Evolutionary conservation across 2,888 invertebrate species (phyloP).

Genomic region (Cremastinae sp.): DNA sequence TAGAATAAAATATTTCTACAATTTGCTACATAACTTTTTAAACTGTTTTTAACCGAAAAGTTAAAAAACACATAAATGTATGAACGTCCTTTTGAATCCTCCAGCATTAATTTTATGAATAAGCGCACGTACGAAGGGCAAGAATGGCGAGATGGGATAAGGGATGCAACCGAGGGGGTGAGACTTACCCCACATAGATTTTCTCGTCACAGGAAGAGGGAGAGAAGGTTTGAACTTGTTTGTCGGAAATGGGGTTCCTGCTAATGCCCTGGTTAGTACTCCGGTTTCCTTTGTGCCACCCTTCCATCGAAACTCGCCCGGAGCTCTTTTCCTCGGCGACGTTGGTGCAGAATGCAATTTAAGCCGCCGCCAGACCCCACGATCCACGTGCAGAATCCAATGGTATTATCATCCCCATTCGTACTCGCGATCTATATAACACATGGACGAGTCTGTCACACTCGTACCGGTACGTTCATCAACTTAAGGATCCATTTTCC

Average conservation of each 20-base stretch:
- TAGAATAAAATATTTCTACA: too few relatives aligned
- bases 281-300: slow-evolving; percentile 73
- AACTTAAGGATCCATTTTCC: slow-evolving; percentile 27
- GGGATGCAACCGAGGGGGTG: slow-evolving; percentile 40
- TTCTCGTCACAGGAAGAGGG: slow-evolving; percentile 38
- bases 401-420: slow-evolving; percentile 10
- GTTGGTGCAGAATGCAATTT: slow-evolving; percentile 72
- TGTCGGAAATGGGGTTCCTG: slow-evolving; percentile 75
- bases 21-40: not conserved
- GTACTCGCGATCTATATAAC: slow-evolving; percentile 8
- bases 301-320: slow-evolving; percentile 63
- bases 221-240: slow-evolving; percentile 73
- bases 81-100: not conserved
- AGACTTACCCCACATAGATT: slow-evolving; percentile 41
- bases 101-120: not conserved
- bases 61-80: not conserved
- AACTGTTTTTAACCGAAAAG: not conserved
- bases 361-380: slow-evolving; percentile 66
- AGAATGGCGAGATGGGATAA: slow-evolving; percentile 16
- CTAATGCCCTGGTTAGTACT: slow-evolving; percentile 79
- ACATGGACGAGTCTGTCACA: slow-evolving; percentile 28
- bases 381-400: slow-evolving; percentile 56
- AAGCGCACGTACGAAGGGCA: not conserved
- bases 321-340: slow-evolving; percentile 58
- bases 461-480: slow-evolving; percentile 18